A percentile compares a stretch with the other conserved stretches of the same genome.
These are phyloP conservation scores for Parascotia fuliginaria DNA, from an alignment of 2,888 invertebrate genomes.

Conservation along the genomic window DNA sequence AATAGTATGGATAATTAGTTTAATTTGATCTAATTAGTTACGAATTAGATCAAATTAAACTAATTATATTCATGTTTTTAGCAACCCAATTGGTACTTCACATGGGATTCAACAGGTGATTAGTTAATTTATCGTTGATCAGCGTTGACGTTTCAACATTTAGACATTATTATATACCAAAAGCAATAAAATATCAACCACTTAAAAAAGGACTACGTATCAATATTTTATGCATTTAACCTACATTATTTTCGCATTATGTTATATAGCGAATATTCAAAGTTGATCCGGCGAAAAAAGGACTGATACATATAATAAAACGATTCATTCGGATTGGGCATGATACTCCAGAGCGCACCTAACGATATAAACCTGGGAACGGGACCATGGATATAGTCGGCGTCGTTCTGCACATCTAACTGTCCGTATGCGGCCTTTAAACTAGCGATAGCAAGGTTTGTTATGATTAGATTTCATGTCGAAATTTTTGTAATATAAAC, in stretches of 20 bases:
- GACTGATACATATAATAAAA: constrained; percentile 55
- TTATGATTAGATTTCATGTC: no score
- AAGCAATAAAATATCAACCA: background rate
- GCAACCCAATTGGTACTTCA: no score
- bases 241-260: constrained; percentile 22
- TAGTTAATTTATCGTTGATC: no score
- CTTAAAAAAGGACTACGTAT: constrained; percentile 1
- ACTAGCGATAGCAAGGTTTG: constrained; percentile 2
- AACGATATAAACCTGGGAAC: constrained; percentile 64
- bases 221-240: background rate
- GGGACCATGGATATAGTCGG: constrained; percentile 54
- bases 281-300: constrained; percentile 38
- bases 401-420: constrained; percentile 55
- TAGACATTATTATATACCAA: no score
- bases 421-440: constrained; percentile 43
- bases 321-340: constrained; percentile 60
- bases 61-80: no score
- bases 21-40: no score
- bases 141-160: no score
- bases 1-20: no score
- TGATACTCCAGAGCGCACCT: constrained; percentile 56
- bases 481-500: no score
- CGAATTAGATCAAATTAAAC: no score
- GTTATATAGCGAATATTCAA: constrained; percentile 27
- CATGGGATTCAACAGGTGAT: no score